These are phyloP conservation scores for Trematomus bernacchii DNA, from an alignment of 2,797 vertebrate species.

Conservation along the genomic window DNA sequence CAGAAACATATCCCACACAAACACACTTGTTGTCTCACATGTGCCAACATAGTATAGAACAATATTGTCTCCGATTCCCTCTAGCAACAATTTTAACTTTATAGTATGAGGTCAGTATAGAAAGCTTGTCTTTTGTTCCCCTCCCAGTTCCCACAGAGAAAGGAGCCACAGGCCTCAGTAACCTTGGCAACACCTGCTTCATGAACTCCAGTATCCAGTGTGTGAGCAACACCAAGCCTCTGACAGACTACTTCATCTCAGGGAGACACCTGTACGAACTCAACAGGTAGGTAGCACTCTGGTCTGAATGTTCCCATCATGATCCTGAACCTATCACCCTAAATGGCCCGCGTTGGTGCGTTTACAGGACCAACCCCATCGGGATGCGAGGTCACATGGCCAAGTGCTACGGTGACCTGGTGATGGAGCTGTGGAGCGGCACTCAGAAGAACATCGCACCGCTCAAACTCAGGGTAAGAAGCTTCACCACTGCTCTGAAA, in stretches of 20 bases:
- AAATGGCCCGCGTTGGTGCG: not conserved
- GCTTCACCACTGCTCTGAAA: not conserved
- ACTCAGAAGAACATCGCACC: constrained; percentile 98
- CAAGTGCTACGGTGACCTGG: constrained; percentile 99
- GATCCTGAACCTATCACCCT: not conserved
- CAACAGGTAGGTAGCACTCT: constrained; percentile 86
- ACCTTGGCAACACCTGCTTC: constrained; percentile 98
- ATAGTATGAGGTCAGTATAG: not conserved
- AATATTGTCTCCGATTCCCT: too few relatives aligned
- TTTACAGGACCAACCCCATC: constrained; percentile 94
- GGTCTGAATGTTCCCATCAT: fast-evolving
- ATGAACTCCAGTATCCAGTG: constrained; percentile 99
- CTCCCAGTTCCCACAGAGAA: constrained; percentile 96
- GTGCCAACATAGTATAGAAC: too few relatives aligned
- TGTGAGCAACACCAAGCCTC: constrained; percentile 98
- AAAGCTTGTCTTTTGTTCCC: not conserved
- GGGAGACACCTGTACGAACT: constrained; percentile 98
- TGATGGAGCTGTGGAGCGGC: constrained; percentile 98
- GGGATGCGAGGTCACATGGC: constrained; percentile 99
- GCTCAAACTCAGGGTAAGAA: constrained; percentile 93
- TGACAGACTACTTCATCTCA: constrained; percentile 98
- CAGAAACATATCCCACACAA: too few relatives aligned
- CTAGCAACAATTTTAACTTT: not conserved
- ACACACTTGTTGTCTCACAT: too few relatives aligned
- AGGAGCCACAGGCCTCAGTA: constrained; percentile 97